These are phyloP conservation scores for Phrynocephalus forsythii DNA, from an alignment of 2,797 vertebrate genomes.

Conservation along the genomic window DNA sequence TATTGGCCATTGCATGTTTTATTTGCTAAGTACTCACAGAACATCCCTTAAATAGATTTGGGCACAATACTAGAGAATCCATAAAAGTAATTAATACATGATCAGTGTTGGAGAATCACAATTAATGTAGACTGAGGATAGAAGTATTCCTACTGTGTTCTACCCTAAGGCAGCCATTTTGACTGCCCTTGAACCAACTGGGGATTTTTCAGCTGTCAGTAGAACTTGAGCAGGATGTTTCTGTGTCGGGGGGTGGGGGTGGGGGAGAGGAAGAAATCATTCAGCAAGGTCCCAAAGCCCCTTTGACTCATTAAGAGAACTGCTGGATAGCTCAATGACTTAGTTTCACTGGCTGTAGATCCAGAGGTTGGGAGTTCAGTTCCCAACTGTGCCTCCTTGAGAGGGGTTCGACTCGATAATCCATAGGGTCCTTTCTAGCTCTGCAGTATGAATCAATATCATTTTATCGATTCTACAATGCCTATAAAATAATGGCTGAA, in stretches of 20 bases:
- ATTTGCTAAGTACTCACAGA: not conserved
- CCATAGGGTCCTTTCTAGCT: too few relatives aligned
- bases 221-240: not conserved
- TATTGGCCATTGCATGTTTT: not conserved
- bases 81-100: not conserved
- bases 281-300: not conserved
- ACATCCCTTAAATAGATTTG: not conserved
- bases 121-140: not conserved
- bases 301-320: not conserved
- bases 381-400: too few relatives aligned
- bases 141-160: not conserved
- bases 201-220: not conserved
- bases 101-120: not conserved
- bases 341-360: too few relatives aligned
- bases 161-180: not conserved
- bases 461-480: not conserved
- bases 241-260: accelerated
- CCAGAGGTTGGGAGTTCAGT: too few relatives aligned
- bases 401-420: too few relatives aligned
- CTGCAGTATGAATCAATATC: not conserved
- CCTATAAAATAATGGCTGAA: not conserved
- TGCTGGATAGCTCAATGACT: too few relatives aligned
- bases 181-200: not conserved
- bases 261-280: not conserved
- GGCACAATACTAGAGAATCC: not conserved